Percentiles rank a stretch among this genome's conserved stretches.
Evolutionary conservation across 2,888 invertebrate genomes (phyloP).

Genomic region (Hypomecis atomaria): DNA sequence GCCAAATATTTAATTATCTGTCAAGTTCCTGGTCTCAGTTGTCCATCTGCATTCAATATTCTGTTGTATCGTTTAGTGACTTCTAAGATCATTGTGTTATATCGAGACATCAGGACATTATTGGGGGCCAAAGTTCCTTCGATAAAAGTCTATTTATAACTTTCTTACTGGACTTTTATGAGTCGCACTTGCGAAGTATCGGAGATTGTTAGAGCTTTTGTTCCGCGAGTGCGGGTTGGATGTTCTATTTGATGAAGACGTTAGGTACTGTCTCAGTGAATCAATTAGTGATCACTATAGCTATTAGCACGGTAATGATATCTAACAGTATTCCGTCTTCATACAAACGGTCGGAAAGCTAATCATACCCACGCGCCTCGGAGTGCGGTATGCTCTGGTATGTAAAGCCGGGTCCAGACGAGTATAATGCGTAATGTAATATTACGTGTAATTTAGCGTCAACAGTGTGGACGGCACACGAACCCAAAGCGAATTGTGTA

Average conservation of each 20-base stretch:
- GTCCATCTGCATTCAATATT: not conserved
- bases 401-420: too few relatives aligned
- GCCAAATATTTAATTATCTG: too few relatives aligned
- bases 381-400: too few relatives aligned
- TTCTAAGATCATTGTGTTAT: conserved; percentile 29
- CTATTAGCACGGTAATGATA: too few relatives aligned
- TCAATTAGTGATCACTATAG: not conserved
- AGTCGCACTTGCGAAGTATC: conserved; percentile 24
- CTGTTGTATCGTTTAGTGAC: conserved; percentile 15
- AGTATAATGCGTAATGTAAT: too few relatives aligned
- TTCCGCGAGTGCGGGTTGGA: conserved; percentile 7
- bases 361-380: too few relatives aligned
- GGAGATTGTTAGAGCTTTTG: conserved; percentile 18
- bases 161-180: conserved; percentile 28
- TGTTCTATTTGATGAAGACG: conserved; percentile 8
- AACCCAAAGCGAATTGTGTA: too few relatives aligned
- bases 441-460: too few relatives aligned
- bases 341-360: too few relatives aligned
- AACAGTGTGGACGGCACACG: too few relatives aligned
- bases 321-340: too few relatives aligned
- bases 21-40: not conserved
- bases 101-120: conserved; percentile 31
- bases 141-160: conserved; percentile 33
- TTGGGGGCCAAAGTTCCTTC: conserved; percentile 32
- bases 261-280: not conserved